A percentile compares a stretch with the other conserved stretches of the same genome.
Conservation (phyloP, 30 jellyfish, hydroid and myxozoan species). For the Aurelia aurita complex sp. Pacific region DNA sequence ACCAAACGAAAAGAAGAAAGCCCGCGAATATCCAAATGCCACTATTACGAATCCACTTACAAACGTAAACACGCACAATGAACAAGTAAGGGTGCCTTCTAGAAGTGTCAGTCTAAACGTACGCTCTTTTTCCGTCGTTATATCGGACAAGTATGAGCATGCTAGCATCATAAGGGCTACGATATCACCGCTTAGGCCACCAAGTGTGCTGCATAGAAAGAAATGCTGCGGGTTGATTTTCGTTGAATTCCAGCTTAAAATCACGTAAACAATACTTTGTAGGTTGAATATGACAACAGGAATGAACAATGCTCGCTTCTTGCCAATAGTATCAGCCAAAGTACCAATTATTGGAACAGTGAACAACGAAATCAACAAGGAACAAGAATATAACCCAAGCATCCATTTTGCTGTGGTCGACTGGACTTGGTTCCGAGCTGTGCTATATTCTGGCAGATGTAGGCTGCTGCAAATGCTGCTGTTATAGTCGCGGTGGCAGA, state of each 20-base stretch:
- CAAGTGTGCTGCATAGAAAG: slow-evolving; percentile 14
- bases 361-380: slow-evolving; percentile 28
- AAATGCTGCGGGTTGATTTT: slow-evolving; percentile 23
- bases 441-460: not conserved
- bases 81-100: slow-evolving; percentile 22
- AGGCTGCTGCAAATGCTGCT: slow-evolving; percentile 26
- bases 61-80: slow-evolving; percentile 27
- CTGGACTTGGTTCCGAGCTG: slow-evolving; percentile 21
- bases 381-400: slow-evolving; percentile 10
- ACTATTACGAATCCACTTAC: slow-evolving; percentile 12
- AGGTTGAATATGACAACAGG: not conserved
- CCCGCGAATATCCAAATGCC: slow-evolving; percentile 29
- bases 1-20: slow-evolving; percentile 21
- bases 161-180: slow-evolving; percentile 32
- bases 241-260: not conserved
- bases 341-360: slow-evolving; percentile 45
- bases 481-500: slow-evolving; percentile 38
- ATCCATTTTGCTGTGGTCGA: slow-evolving; percentile 48
- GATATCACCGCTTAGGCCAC: slow-evolving; percentile 48
- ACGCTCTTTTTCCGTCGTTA: slow-evolving; percentile 45
- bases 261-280: slow-evolving; percentile 24
- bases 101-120: slow-evolving; percentile 32
- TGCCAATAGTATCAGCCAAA: slow-evolving; percentile 39
- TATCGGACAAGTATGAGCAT: slow-evolving; percentile 38
- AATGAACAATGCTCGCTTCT: slow-evolving; percentile 17